These are phyloP conservation scores for Polyommatus iphigenia DNA, from an alignment of 2,888 invertebrate species.

Conservation along the genomic window DNA sequence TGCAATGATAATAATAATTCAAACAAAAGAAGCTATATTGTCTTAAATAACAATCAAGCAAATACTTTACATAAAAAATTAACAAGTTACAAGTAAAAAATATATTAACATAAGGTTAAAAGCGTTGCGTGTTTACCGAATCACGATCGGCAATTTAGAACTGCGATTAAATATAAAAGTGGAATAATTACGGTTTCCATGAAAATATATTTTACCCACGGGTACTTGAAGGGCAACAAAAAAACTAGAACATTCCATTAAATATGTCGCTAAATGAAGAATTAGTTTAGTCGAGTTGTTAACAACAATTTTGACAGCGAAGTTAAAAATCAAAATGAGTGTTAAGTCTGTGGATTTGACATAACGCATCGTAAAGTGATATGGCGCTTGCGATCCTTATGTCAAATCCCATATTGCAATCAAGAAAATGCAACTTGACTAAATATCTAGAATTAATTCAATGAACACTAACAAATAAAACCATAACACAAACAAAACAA, in stretches of 20 bases:
- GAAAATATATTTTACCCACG: slow-evolving; percentile 33
- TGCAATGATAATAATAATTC: not conserved
- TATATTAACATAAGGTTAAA: not conserved
- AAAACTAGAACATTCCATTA: not conserved
- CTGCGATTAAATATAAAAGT: slow-evolving; percentile 30
- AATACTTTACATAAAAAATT: not conserved
- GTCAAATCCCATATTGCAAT: not conserved
- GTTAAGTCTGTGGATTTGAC: not conserved
- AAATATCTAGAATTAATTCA: not conserved
- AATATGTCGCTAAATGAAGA: not conserved
- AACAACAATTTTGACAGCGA: too few relatives aligned
- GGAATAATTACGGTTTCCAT: slow-evolving; percentile 21
- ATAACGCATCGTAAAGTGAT: too few relatives aligned
- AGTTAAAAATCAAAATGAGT: not conserved
- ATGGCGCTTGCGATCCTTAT: too few relatives aligned
- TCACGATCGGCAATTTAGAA: not conserved
- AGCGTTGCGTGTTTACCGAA: not conserved
- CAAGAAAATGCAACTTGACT: not conserved
- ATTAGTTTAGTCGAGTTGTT: too few relatives aligned
- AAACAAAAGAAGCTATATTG: too few relatives aligned
- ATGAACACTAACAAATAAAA: not conserved
- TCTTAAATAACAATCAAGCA: not conserved
- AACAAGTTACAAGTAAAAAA: not conserved
- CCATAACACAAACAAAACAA: not conserved
- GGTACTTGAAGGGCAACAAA: not conserved